Percentiles rank a stretch among this genome's conserved stretches.
phyloP scores from a whole-genome alignment of 1,140 invertebrate genomes.

The Brachionus rotundiformis region DNA sequence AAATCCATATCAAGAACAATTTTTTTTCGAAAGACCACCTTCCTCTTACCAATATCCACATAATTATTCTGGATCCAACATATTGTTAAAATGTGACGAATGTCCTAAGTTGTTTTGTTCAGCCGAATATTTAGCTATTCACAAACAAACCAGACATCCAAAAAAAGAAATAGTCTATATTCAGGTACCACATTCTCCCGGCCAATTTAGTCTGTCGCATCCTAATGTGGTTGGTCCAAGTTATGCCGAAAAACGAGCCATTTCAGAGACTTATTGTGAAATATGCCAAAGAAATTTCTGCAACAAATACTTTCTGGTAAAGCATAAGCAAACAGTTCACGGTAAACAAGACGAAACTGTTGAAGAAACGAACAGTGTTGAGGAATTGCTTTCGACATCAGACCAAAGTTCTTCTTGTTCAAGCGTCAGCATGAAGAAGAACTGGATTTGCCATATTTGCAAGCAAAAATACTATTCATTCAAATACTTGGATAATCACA shows the following conservation, averaged over 20 bases:
- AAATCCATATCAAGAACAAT: neutral
- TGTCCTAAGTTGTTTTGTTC: slow-evolving; percentile 19
- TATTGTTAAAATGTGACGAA: slow-evolving; percentile 19
- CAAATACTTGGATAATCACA: neutral
- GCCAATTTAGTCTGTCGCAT: neutral
- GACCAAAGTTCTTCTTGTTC: neutral
- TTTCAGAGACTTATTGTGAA: slow-evolving; percentile 63
- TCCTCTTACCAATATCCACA: neutral
- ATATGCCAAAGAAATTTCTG: slow-evolving; percentile 65
- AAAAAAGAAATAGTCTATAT: slow-evolving; percentile 19
- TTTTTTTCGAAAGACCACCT: neutral
- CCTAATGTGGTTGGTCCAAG: neutral
- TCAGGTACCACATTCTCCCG: neutral
- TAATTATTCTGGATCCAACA: neutral
- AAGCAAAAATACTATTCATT: slow-evolving; percentile 32
- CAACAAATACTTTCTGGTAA: slow-evolving; percentile 68
- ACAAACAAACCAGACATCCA: slow-evolving; percentile 28
- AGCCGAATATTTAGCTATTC: neutral
- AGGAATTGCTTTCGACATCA: neutral
- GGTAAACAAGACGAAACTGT: slow-evolving; percentile 57
- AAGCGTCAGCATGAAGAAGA: neutral
- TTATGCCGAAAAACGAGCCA: neutral
- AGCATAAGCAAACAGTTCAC: slow-evolving; percentile 70
- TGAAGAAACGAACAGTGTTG: neutral
- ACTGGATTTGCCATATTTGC: neutral